phyloP scores from a whole-genome alignment of 2,888 invertebrate species.

The Morpho helenor region DNA sequence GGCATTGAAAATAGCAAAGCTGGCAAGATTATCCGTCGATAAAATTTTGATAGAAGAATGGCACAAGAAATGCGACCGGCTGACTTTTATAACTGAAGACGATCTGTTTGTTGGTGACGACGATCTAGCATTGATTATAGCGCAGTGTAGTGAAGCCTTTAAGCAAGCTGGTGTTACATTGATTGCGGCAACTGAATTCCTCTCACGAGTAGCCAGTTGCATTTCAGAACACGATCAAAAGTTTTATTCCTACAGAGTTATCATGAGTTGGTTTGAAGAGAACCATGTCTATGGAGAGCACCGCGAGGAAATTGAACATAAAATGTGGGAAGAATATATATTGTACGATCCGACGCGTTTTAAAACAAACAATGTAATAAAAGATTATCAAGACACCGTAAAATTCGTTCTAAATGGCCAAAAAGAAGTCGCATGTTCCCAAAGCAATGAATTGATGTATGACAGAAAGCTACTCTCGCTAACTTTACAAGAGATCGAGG shows the following conservation, averaged over 20 bases:
- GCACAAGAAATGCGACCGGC: slow-evolving; percentile 58
- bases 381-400: slow-evolving; percentile 54
- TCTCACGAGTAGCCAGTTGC: slow-evolving; percentile 75
- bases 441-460: slow-evolving; percentile 45
- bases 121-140: slow-evolving; percentile 73
- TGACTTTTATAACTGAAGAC: slow-evolving; percentile 45
- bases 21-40: slow-evolving; percentile 68
- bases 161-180: slow-evolving; percentile 79
- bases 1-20: slow-evolving; percentile 79
- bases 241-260: slow-evolving; percentile 72
- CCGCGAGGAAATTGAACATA: slow-evolving; percentile 64
- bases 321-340: slow-evolving; percentile 70
- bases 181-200: slow-evolving; percentile 81
- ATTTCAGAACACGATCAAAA: slow-evolving; percentile 63
- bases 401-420: slow-evolving; percentile 60
- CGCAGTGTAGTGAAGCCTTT: slow-evolving; percentile 81
- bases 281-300: slow-evolving; percentile 56
- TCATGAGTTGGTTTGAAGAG: slow-evolving; percentile 71
- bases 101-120: slow-evolving; percentile 50
- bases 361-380: slow-evolving; percentile 34
- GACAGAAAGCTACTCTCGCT: slow-evolving; percentile 58
- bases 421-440: slow-evolving; percentile 46
- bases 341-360: neutral
- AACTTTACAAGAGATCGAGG: slow-evolving; percentile 62
- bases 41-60: slow-evolving; percentile 77